A percentile compares a stretch with the other conserved stretches of the same genome.
Evolutionary conservation across 2,113 vertebrate genomes (phyloP).

Genomic region (Equus przewalskii): DNA sequence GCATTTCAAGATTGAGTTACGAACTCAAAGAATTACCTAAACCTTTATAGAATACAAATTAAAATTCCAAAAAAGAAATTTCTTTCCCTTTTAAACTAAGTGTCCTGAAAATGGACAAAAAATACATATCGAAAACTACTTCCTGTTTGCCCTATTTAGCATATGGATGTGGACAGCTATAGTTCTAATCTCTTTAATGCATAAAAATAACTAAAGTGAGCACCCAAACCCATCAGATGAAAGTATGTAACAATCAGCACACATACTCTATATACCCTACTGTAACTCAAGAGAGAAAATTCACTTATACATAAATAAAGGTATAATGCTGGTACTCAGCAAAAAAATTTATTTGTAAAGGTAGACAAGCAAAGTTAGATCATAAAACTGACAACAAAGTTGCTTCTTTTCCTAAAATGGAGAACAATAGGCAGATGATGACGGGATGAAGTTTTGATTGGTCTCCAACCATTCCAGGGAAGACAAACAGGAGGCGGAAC

Average conservation of each 20-base stretch:
- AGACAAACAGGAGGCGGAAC: not conserved
- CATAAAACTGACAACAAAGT: not conserved
- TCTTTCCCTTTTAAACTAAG: not conserved
- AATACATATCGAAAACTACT: not conserved
- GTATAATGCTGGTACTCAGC: not conserved
- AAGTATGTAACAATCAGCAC: not conserved
- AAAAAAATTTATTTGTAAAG: slow-evolving; percentile 1
- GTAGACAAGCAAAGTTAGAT: not conserved
- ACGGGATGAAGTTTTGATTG: not conserved
- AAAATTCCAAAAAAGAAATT: slow-evolving; percentile 20
- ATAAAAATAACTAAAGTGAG: not conserved
- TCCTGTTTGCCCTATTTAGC: not conserved
- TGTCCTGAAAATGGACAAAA: not conserved
- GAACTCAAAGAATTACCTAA: slow-evolving; percentile 23
- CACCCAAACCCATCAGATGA: not conserved
- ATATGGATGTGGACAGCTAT: not conserved
- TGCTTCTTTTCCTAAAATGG: slow-evolving; percentile 14
- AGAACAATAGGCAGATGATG: not conserved
- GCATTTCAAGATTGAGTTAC: slow-evolving; percentile 26
- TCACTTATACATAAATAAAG: not conserved
- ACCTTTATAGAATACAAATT: slow-evolving; percentile 31
- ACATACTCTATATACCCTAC: not conserved
- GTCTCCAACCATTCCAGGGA: not conserved
- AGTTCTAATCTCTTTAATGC: not conserved
- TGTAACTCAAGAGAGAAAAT: slow-evolving; percentile 43